These are phyloP conservation scores for Rhodeus uyekii DNA, from an alignment of 2,797 vertebrate species.

Conservation along the genomic window DNA sequence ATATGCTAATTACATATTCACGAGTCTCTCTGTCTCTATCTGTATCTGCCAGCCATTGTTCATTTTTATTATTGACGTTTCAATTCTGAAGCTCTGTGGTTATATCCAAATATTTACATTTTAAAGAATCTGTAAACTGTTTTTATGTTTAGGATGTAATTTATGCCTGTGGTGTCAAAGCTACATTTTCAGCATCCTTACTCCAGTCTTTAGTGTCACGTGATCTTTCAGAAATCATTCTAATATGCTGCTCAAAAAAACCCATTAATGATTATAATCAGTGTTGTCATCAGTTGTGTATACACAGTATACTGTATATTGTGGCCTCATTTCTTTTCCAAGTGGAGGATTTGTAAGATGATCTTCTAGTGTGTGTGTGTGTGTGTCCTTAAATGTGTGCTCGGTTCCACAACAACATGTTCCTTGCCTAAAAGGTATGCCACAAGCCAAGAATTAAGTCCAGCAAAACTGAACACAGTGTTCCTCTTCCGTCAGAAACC, in stretches of 20 bases:
- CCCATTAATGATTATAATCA: not conserved
- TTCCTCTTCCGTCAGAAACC: not conserved
- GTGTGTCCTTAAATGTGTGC: not conserved
- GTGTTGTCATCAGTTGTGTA: not conserved
- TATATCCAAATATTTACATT: not conserved
- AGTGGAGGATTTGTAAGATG: not conserved
- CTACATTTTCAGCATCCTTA: not conserved
- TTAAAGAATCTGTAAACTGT: not conserved
- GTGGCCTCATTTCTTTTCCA: not conserved
- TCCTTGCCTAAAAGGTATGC: not conserved
- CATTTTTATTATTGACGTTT: slow-evolving; percentile 1
- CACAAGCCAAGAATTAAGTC: not conserved
- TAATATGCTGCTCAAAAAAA: not conserved
- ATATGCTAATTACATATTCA: slow-evolving; percentile 14
- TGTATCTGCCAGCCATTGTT: slow-evolving; percentile 32
- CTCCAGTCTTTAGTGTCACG: not conserved
- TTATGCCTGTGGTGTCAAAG: not conserved
- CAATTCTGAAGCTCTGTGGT: not conserved
- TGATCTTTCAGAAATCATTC: not conserved
- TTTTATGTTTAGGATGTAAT: not conserved
- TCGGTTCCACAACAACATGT: not conserved
- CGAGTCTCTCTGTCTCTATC: slow-evolving; percentile 2
- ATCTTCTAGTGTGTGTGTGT: not conserved
- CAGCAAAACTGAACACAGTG: not conserved
- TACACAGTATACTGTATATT: not conserved